Conservation (phyloP, 2,888 invertebrate genomes). For the Parasteatoda lunata region DNA sequence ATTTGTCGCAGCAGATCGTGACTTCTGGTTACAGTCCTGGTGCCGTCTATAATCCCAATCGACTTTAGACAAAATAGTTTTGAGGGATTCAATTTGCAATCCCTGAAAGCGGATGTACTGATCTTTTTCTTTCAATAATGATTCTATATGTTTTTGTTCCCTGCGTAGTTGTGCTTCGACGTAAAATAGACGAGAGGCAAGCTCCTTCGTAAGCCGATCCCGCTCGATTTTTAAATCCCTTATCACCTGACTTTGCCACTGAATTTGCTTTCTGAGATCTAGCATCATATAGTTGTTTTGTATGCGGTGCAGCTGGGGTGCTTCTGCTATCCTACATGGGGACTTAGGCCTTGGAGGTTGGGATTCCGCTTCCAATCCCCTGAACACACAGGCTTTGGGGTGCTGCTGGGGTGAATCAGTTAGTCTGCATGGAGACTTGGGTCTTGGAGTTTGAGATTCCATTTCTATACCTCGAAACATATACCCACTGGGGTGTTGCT, state of each 20-base stretch:
- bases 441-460: not conserved
- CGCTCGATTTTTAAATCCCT: constrained; percentile 40
- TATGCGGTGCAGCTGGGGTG: constrained; percentile 19
- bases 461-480: too few relatives aligned
- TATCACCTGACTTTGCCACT: constrained; percentile 51
- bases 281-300: constrained; percentile 60
- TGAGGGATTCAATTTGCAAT: constrained; percentile 48
- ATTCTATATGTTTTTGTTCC: constrained; percentile 61
- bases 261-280: constrained; percentile 47
- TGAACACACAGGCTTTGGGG: too few relatives aligned
- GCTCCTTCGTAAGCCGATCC: constrained; percentile 44
- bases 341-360: not conserved
- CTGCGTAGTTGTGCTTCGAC: constrained; percentile 56
- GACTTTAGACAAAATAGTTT: constrained; percentile 33
- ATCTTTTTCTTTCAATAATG: constrained; percentile 51
- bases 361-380: too few relatives aligned
- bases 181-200: constrained; percentile 52
- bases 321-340: not conserved
- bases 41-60: constrained; percentile 25
- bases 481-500: too few relatives aligned
- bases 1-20: constrained; percentile 18
- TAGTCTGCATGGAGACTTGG: not conserved
- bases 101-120: constrained; percentile 51
- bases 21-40: constrained; percentile 10
- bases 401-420: constrained; percentile 1